Evolutionary conservation across 2,888 invertebrate species (phyloP), one percentile per base, ranked within the genome.

Genomic region (Conus canariensis): DNA sequence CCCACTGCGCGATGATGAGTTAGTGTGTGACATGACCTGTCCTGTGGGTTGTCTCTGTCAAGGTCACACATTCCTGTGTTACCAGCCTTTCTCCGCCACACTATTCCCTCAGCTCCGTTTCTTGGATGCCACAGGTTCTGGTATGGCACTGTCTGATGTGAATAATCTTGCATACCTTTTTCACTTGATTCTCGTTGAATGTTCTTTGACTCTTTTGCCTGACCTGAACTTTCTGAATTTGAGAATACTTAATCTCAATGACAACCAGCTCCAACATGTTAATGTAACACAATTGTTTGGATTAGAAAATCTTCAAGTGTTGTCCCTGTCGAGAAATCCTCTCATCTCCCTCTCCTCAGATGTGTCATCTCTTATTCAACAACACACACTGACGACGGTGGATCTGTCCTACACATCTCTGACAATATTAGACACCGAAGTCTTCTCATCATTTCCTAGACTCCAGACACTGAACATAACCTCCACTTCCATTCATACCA

Each of bases 401-500:
- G 74, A 77, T 77, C 74, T 77, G 74, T 77, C 74, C n/a, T 25
- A 77, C 74, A 77, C 74, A 3, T 8, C 5, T 12, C 74, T 77
- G 74, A n/a, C 74, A 77, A 25, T 77, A 25, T 2, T 77, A 25
- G 25, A 77, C 74, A 25, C 74, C 12, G 25, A 10, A 77, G 25
- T 77, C 22, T 22, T 77, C n/a, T 77, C 74, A 8, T 14, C 12
- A 22, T 80, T 80, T 45, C 19, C 80, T 80, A 6, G 14, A 12
- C 14, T 80, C 10, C 30, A 80, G 45, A 80, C 4, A 80, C 80
- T 80, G 14, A 80, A 45, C 14, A 16, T 80, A 80, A 45, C 80
- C 12, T 80, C 45, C 80, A 80, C 80, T 30, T 80, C 80, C 22
- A 80, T 80, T 45, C 80, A 80, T 45, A 80, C 80, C 45, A 80